phyloP scores from a whole-genome alignment of 53 echinoderm and acorn worm species.

The Antedon mediterranea region DNA sequence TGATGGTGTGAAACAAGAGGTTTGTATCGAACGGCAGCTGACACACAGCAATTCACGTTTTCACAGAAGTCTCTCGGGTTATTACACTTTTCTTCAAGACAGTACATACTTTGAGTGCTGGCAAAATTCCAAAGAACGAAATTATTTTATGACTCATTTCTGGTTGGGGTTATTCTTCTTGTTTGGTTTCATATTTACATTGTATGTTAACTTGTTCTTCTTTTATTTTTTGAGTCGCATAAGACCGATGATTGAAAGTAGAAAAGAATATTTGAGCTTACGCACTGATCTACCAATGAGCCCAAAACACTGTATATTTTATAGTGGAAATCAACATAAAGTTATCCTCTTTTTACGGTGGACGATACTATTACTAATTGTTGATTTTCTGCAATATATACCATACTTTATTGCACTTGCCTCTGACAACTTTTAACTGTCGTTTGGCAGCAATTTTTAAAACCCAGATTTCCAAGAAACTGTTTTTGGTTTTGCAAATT shows the following conservation, averaged over 20 bases:
- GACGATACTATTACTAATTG: conserved; percentile 32
- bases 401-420: conserved; percentile 43
- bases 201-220: conserved; percentile 45
- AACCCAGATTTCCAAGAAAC: conserved; percentile 11
- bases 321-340: conserved; percentile 28
- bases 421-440: conserved; percentile 11
- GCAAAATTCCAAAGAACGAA: conserved; percentile 4
- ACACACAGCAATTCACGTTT: conserved; percentile 34
- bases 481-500: conserved; percentile 25
- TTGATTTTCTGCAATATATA: conserved; percentile 52
- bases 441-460: conserved; percentile 25
- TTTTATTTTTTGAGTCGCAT: conserved; percentile 33
- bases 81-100: conserved; percentile 58
- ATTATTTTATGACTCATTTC: conserved; percentile 22
- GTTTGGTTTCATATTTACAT: conserved; percentile 24
- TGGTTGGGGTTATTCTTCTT: conserved; percentile 22
- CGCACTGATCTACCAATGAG: conserved; percentile 74
- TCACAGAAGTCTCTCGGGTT: conserved; percentile 36
- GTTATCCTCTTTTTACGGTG: conserved; percentile 38
- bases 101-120: conserved; percentile 70
- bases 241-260: not conserved
- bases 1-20: conserved; percentile 3
- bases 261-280: conserved; percentile 19
- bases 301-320: conserved; percentile 58
- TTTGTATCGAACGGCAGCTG: conserved; percentile 72